phyloP scores from a whole-genome alignment of 2,888 invertebrate genomes.

The Microplitis deprimator region DNA sequence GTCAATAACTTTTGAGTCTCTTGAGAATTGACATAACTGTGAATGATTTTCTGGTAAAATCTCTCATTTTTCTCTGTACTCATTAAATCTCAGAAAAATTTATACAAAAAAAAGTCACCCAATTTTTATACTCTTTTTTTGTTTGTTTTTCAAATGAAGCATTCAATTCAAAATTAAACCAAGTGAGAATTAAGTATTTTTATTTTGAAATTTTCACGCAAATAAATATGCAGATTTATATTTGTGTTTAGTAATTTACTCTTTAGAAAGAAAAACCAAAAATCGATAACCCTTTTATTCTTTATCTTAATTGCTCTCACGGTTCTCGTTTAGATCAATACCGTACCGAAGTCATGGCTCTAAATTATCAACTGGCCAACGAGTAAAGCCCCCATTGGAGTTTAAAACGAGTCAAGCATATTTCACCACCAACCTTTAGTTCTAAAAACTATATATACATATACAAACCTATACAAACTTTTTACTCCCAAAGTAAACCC shows the following conservation, averaged over 20 bases:
- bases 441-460: neutral
- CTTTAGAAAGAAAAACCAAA: slow-evolving; percentile 54
- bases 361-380: slow-evolving; percentile 48
- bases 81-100: no score
- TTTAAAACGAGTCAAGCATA: slow-evolving; percentile 49
- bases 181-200: no score
- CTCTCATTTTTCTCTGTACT: no score
- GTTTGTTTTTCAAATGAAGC: no score
- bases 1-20: no score
- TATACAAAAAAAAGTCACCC: no score
- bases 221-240: neutral
- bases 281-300: slow-evolving; percentile 68
- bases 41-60: no score
- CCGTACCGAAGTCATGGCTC: slow-evolving; percentile 43
- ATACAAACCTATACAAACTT: slow-evolving; percentile 1
- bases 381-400: slow-evolving; percentile 47
- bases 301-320: slow-evolving; percentile 70
- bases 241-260: slow-evolving; percentile 40
- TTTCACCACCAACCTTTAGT: slow-evolving; percentile 20
- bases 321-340: slow-evolving; percentile 69
- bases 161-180: no score
- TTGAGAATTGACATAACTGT: no score
- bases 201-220: no score
- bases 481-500: neutral
- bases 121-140: no score